A percentile compares a stretch with the other conserved stretches of the same genome.
These are phyloP conservation scores for Troides aeacus DNA, from an alignment of 2,888 invertebrate species.

Conservation along the genomic window DNA sequence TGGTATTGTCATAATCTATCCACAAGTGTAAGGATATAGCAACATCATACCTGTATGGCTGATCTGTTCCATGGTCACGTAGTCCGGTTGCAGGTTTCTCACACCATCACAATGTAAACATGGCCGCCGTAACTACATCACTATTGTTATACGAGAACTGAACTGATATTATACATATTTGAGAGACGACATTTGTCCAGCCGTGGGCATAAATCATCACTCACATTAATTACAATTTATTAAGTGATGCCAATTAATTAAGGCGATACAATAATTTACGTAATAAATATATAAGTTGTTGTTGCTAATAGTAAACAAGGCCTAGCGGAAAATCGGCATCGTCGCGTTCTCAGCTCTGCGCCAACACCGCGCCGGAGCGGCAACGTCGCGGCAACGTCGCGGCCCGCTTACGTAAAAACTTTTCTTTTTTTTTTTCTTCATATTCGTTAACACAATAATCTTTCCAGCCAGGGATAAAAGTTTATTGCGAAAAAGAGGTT, in stretches of 20 bases:
- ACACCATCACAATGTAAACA: too few species aligned
- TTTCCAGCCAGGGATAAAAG: conserved; percentile 6
- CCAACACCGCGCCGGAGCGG: conserved; percentile 7
- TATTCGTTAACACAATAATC: conserved; percentile 4
- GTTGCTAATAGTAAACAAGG: conserved; percentile 18
- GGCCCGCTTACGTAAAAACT: conserved; percentile 8
- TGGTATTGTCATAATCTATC: too few species aligned
- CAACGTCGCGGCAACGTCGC: conserved; percentile 21
- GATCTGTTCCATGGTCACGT: too few species aligned
- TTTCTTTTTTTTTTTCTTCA: conserved; percentile 8
- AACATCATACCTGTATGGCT: too few species aligned
- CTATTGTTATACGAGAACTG: too few species aligned
- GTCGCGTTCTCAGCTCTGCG: conserved; percentile 8
- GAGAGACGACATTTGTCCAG: too few species aligned
- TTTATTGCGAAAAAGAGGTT: background rate
- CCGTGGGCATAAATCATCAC: background rate
- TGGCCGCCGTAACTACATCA: too few species aligned
- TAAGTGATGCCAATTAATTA: background rate
- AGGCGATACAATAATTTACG: background rate
- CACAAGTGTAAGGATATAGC: too few species aligned
- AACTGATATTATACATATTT: too few species aligned
- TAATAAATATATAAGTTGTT: conserved; percentile 14
- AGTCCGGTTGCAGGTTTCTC: too few species aligned
- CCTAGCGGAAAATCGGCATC: conserved; percentile 7
- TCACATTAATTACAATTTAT: background rate